phyloP scores from a whole-genome alignment of 2,888 invertebrate species.

The Catocala fraxini region DNA sequence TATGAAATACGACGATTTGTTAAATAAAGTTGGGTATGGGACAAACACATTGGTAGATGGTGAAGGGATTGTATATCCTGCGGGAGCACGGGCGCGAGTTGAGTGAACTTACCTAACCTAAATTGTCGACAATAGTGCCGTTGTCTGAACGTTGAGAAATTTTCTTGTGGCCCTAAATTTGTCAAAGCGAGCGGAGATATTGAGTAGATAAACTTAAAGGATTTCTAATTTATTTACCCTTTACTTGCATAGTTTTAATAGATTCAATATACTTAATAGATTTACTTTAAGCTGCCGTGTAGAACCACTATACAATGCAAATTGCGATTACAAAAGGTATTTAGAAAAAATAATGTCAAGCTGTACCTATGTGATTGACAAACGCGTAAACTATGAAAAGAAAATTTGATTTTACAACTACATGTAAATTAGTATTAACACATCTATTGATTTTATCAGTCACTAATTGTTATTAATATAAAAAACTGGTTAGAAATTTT shows the following conservation, averaged over 20 bases:
- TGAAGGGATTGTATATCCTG: slow-evolving; percentile 75
- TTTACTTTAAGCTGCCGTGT: too few species aligned
- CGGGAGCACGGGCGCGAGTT: slow-evolving; percentile 77
- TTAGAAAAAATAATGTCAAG: too few species aligned
- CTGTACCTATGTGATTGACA: too few species aligned
- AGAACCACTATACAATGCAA: too few species aligned
- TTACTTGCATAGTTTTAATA: slow-evolving; percentile 1
- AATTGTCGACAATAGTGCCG: slow-evolving; percentile 78
- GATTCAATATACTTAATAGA: too few species aligned
- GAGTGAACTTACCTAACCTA: slow-evolving; percentile 83
- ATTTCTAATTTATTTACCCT: slow-evolving; percentile 22
- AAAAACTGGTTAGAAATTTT: background rate
- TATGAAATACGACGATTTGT: slow-evolving; percentile 21
- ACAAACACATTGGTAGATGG: slow-evolving; percentile 52
- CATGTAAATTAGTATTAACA: too few species aligned
- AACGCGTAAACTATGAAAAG: too few species aligned
- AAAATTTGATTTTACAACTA: too few species aligned
- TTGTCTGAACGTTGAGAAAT: slow-evolving; percentile 74
- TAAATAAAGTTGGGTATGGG: slow-evolving; percentile 22
- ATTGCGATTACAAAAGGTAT: too few species aligned
- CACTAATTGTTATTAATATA: background rate
- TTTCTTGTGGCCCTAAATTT: slow-evolving; percentile 66
- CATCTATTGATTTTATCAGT: background rate
- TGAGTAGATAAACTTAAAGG: slow-evolving; percentile 44
- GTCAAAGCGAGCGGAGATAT: slow-evolving; percentile 65